Base-by-base conservation (phyloP, 2,797 vertebrate species). In the Ptychobarbus kaznakovi region DNA sequence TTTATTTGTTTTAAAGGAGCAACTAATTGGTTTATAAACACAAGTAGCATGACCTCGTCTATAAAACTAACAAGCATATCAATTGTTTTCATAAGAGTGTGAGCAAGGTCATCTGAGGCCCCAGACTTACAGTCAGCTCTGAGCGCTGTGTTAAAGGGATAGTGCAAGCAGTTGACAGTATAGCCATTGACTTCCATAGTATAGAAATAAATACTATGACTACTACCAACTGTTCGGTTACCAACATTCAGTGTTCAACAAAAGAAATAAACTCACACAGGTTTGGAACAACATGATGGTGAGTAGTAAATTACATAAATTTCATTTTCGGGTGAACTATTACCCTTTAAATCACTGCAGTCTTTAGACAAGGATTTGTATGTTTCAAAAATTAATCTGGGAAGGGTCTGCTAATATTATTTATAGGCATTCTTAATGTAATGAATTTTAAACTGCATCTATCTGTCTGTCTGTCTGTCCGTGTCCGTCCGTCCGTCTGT, bases 101-200 rank as follows among this genome's bases (percentile, higher is more conserved):
- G 20, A 38, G 75, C 18, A 56, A 78, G 65, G 38, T 78, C 65
- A 58, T 44, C 63, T 78, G 63, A 70, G 74, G 38, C 49, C 15
- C 75, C 58, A 65, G 77, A 42, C 25, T 16, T 38, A 18, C 42
- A 51, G 72, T 51, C 72, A 83, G 28, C 53, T 49, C 25, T 75
- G 44, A 83, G 42, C 28, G 1, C 42, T 65, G 6, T 44, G 25
- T 66, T 35, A 15, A 65, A 32, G 1, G 25, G 13, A 16, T 63
- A 28, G 12, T 25, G 25, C 25, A 65, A 32, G 28, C 63, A 32
- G 63, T 4, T 35, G 28, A 66, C 3, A 9, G 28, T 8, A 32
- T 32, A 65, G 13, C 13, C 15, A 66, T 9, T 3, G 63, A 66
- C 63, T 61, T 25, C 58, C 12, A 63, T 63, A 38, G 35, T 38